These are phyloP conservation scores for Chaetodon trifascialis DNA, from an alignment of 2,113 vertebrate species.

Conservation along the genomic window DNA sequence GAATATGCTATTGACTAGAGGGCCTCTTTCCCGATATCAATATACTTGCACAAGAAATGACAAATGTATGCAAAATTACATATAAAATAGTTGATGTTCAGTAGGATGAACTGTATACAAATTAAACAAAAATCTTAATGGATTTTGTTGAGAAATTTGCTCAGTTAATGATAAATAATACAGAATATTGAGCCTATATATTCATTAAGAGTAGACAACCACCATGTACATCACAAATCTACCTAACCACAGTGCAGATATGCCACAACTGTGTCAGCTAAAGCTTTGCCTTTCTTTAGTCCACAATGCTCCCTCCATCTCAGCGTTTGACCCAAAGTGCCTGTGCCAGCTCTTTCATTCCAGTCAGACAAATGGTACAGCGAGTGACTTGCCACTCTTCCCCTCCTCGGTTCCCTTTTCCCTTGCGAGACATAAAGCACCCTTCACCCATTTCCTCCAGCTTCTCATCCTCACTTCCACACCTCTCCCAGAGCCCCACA, in stretches of 20 bases:
- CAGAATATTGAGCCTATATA: not conserved
- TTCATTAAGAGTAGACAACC: not conserved
- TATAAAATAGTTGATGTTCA: not conserved
- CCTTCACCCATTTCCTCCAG: constrained; percentile 70
- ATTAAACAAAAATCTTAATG: not conserved
- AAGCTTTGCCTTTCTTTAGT: not conserved
- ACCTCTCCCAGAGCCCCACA: constrained; percentile 67
- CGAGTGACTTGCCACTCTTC: constrained; percentile 46
- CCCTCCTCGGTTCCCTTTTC: constrained; percentile 50
- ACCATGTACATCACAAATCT: not conserved
- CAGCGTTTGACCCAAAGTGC: constrained; percentile 57
- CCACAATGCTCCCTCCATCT: constrained; percentile 20
- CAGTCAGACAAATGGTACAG: constrained; percentile 57
- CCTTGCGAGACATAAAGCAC: constrained; percentile 77
- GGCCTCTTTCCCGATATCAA: not conserved
- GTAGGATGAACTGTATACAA: not conserved
- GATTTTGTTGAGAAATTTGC: not conserved
- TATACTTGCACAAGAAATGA: not conserved
- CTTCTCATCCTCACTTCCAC: constrained; percentile 76
- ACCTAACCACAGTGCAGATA: not conserved
- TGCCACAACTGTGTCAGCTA: constrained; percentile 20
- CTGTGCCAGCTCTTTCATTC: constrained; percentile 63
- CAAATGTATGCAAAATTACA: not conserved
- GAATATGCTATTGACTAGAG: not conserved
- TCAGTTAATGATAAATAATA: not conserved